Base-by-base conservation (phyloP, 2,888 invertebrate species). In the Serripes groenlandicus region DNA sequence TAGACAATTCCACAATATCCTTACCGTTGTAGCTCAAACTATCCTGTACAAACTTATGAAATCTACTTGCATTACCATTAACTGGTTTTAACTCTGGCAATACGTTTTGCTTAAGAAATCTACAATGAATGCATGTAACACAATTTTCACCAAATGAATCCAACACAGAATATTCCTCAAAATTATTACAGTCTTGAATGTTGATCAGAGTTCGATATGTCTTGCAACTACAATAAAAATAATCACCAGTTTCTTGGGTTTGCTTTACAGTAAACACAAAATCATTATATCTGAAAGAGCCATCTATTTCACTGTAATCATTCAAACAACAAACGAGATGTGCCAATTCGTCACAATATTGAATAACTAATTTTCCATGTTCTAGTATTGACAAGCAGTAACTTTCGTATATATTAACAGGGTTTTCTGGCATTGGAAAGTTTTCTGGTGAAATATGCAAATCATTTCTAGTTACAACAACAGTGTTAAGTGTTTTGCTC, bases 121-220 rank as follows among this genome's bases (percentile, higher is more conserved):
- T 58, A 26, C 28, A 58, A 15, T 58, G 58, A 26, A 58, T 58
- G 58, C 58, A 58, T n/a, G 58, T 58, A 23, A 58, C 58, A 58
- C 21, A 58, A 58, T 58, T 58, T 23, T 58, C 30, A 23, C 58
- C 58, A 28, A 28, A 28, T 5, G 7, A 26, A 26, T 23, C 58
- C 28, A 58, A 58, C 28, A 26, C 58, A 23, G 28, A 28, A 28
- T 28, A 18, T 23, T 7, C 15, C 23, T 58, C 58, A n/a, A 58
- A 26, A 28, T 23, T 28, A 4, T 28, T 4, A 5, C 58, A 23
- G 28, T 58, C 58, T 15, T 58, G 23, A 3, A 58, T 15, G 28
- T 26, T 58, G 3, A 58, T 23, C 23, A 26, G 3, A 58, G 58
- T 58, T 4, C 26, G 23, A 28, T 23, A 58, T 5, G 30, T 58